A percentile compares a stretch with the other conserved stretches of the same genome.
Evolutionary conservation across 2,113 vertebrate species (phyloP).

Genomic region (Nothobranchius furzeri): DNA sequence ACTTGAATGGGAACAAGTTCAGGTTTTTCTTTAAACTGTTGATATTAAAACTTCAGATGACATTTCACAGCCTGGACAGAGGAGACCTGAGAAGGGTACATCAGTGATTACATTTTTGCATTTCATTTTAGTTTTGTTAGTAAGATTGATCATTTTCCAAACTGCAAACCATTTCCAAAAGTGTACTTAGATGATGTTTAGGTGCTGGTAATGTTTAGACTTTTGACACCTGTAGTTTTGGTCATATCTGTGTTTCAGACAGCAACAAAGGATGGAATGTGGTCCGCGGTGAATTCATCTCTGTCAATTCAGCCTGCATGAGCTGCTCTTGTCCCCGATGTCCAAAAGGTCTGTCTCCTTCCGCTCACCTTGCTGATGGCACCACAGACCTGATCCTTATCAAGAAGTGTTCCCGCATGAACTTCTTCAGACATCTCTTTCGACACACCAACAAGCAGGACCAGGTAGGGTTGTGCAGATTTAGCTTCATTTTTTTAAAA

Average conservation of each 20-base stretch:
- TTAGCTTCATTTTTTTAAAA: neutral
- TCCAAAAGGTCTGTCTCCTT: slow-evolving; percentile 89
- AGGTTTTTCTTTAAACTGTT: neutral
- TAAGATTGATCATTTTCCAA: too few species aligned
- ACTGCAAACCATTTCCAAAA: too few species aligned
- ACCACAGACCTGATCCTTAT: slow-evolving; percentile 92
- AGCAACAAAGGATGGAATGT: slow-evolving; percentile 78
- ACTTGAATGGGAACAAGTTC: neutral
- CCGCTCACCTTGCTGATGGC: slow-evolving; percentile 92
- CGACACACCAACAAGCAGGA: slow-evolving; percentile 89
- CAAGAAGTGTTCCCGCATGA: slow-evolving; percentile 89
- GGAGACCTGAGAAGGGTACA: too few species aligned
- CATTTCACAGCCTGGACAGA: too few species aligned
- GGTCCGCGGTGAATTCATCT: slow-evolving; percentile 89
- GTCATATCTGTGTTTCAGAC: slow-evolving; percentile 32
- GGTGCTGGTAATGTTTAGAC: too few species aligned
- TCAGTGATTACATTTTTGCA: too few species aligned
- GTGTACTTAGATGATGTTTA: too few species aligned
- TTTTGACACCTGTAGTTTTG: too few species aligned
- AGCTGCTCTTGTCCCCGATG: slow-evolving; percentile 94
- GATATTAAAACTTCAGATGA: neutral
- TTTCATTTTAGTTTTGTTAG: too few species aligned
- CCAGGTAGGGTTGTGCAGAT: slow-evolving; percentile 74
- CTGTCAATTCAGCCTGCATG: slow-evolving; percentile 90
- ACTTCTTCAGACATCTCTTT: slow-evolving; percentile 89